Evolutionary conservation across 1,140 invertebrate species (phyloP), one percentile per base, ranked within the genome.

Genomic region (Danaus plexippus): DNA sequence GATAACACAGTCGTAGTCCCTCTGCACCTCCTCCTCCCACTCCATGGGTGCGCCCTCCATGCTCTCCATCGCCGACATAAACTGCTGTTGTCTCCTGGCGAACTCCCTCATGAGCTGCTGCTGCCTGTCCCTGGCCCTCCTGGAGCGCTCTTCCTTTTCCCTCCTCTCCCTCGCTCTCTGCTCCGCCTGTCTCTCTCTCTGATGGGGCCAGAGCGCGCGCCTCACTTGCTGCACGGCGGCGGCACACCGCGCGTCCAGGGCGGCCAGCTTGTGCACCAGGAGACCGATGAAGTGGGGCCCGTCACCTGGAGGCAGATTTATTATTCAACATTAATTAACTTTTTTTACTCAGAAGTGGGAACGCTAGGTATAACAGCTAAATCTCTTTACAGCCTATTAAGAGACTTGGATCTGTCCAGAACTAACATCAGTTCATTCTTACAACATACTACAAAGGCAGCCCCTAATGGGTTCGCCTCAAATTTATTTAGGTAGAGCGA

Each of bases 1-100:
- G 71, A 98, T 98, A 49, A 97, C 96, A 89, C 97, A 99, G 80
- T 98, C 95, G 80, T 97, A 98, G 81, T 96, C 94, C 74, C 91
- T 82, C 68, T 89, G 87, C 43, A 91, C 81, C 91, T 92, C 91
- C 44, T 91, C 89, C 41, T 91, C 89, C 89, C 92, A 92, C 54
- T 94, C 92, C 92, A 93, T 93, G 54, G 43, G 89, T 89, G 88
- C 87, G 85, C 67, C 61, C 65, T 77, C 72, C 62, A 64, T 65
- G 13, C 87, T 91, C 84, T 91, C 92, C 92, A 92, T 94, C 4
- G 93, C 91, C 63, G 93, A 92, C 92, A 98, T 94, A 80, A 98
- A 98, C 72, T 95, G 93, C 71, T 95, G 94, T 83, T 98, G 97
- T 60, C 94, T 93, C 11, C 92, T 92, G 1, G 95, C 95, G 89